These are phyloP conservation scores for Vultur gryphus DNA, from an alignment of 2,797 vertebrate species.

Conservation along the genomic window DNA sequence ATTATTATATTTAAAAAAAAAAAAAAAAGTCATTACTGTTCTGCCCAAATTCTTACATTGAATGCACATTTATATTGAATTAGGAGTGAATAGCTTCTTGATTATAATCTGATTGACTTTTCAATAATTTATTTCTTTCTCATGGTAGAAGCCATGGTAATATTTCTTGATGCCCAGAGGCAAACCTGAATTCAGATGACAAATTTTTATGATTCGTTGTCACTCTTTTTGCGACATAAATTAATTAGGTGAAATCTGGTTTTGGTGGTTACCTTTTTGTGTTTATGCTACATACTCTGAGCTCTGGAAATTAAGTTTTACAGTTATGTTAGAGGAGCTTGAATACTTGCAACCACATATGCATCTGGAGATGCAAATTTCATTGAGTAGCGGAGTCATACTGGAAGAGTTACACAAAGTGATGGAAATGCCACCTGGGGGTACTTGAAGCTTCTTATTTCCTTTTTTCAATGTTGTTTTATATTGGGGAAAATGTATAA, in stretches of 20 bases:
- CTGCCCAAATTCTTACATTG: neutral
- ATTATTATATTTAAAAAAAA: neutral
- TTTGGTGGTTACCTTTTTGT: neutral
- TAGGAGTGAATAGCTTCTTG: neutral
- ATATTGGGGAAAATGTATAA: neutral
- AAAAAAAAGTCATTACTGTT: neutral
- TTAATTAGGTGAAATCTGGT: neutral
- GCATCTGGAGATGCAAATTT: neutral
- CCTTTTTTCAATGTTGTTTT: neutral
- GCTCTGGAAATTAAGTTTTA: neutral
- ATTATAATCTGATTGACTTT: neutral
- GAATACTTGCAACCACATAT: rapidly evolving
- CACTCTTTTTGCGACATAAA: neutral
- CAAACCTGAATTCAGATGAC: neutral
- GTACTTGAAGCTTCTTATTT: neutral
- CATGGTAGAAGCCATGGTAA: neutral
- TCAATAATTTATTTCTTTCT: neutral
- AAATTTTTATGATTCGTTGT: neutral
- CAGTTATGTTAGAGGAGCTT: neutral
- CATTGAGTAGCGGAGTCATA: neutral
- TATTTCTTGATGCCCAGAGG: neutral
- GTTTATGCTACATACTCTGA: neutral
- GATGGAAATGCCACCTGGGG: neutral
- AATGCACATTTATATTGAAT: neutral
- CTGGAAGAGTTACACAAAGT: neutral